These are phyloP conservation scores for Hippopotamyrus pictus DNA, from an alignment of 2,797 vertebrate species.

Conservation along the genomic window DNA sequence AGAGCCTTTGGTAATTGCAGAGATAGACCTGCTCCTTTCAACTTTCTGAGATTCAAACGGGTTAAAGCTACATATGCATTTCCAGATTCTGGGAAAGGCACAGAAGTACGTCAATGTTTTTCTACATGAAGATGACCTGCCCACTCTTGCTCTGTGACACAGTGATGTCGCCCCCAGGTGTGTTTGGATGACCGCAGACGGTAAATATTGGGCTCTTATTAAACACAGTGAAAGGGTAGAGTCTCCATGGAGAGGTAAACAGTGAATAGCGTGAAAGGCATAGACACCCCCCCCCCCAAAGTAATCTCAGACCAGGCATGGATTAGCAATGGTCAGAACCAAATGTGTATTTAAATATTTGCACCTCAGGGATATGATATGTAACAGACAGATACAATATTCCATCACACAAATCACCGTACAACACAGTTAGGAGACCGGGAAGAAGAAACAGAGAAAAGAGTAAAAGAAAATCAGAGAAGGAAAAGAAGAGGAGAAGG, in stretches of 20 bases:
- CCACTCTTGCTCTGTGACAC: neutral
- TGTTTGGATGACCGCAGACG: neutral
- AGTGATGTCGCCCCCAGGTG: neutral
- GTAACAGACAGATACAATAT: conserved; percentile 78
- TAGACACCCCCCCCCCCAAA: conserved; percentile 38
- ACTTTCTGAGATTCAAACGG: neutral
- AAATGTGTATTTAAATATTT: conserved; percentile 84
- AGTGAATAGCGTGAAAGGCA: neutral
- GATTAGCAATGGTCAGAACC: conserved; percentile 75
- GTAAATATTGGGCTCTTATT: neutral
- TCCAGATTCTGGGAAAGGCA: neutral
- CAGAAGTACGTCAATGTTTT: neutral
- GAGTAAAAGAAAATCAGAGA: conserved; percentile 37
- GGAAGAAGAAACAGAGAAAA: conserved; percentile 45
- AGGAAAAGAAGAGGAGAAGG: conserved; percentile 53
- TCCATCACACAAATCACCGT: conserved; percentile 76
- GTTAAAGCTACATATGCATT: neutral
- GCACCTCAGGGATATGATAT: conserved; percentile 78
- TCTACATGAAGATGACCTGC: neutral
- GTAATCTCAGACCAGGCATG: conserved; percentile 45
- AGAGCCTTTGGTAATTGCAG: neutral
- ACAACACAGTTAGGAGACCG: conserved; percentile 71
- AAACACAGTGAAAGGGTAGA: neutral
- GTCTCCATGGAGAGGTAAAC: neutral
- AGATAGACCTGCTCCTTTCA: neutral